Evolutionary conservation across 2,888 invertebrate genomes (phyloP).

Genomic region (Andrena dorsata): DNA sequence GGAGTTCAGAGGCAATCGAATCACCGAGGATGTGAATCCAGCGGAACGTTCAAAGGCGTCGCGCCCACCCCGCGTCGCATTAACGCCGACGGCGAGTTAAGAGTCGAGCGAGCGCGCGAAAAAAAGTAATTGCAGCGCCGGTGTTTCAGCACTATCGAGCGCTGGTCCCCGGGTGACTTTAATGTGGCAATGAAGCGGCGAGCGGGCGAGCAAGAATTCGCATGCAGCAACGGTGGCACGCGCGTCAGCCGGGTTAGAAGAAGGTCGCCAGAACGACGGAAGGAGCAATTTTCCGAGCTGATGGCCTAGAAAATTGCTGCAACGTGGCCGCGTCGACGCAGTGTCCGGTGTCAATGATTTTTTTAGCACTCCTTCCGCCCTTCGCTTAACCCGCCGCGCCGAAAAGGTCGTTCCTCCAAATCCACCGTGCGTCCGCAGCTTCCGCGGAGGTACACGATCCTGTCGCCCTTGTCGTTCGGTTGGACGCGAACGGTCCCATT

Average conservation of each 20-base stretch:
- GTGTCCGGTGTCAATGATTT: slow-evolving; percentile 48
- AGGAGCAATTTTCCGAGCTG: slow-evolving; percentile 77
- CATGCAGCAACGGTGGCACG: slow-evolving; percentile 12
- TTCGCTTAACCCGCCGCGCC: too few relatives aligned
- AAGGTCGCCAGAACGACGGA: slow-evolving; percentile 39
- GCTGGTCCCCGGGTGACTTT: slow-evolving; percentile 5
- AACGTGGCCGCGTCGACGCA: slow-evolving; percentile 33
- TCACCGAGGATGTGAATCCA: too few relatives aligned
- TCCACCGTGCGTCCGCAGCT: not conserved
- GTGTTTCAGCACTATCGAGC: not conserved
- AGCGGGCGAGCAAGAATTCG: slow-evolving; percentile 11
- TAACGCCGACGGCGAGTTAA: not conserved
- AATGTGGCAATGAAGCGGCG: slow-evolving; percentile 4
- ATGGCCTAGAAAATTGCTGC: slow-evolving; percentile 78
- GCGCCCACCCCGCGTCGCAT: not conserved
- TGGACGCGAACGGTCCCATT: not conserved
- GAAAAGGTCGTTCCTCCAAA: slow-evolving; percentile 2
- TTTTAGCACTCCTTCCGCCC: slow-evolving; percentile 3
- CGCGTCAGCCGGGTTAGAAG: slow-evolving; percentile 21
- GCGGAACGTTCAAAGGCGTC: too few relatives aligned
- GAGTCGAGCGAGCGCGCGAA: not conserved
- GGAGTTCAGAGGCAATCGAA: too few relatives aligned
- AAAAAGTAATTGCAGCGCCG: not conserved
- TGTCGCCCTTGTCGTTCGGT: too few relatives aligned
- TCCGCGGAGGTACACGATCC: too few relatives aligned